Evolutionary conservation across 2,113 vertebrate genomes (phyloP).

Genomic region (Panthera uncia): DNA sequence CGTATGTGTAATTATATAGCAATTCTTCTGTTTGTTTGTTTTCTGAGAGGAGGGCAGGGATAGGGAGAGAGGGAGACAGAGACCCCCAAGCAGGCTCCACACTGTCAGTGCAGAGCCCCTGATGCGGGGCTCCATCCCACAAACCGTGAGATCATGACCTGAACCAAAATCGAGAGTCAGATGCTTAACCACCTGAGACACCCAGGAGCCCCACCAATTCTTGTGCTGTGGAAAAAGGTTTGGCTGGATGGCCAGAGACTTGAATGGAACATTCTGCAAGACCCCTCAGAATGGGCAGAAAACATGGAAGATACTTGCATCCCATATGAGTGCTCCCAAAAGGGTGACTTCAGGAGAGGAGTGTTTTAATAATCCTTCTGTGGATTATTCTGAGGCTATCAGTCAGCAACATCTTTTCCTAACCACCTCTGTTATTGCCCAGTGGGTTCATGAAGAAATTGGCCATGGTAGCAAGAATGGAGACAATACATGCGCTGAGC

Average conservation of each 20-base stretch:
- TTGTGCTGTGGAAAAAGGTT: background rate
- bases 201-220: too few species aligned
- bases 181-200: too few species aligned
- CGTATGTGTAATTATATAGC: background rate
- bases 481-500: background rate
- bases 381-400: background rate
- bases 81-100: too few species aligned
- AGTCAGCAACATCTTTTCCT: background rate
- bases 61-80: too few species aligned
- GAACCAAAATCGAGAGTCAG: too few species aligned
- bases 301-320: background rate
- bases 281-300: background rate
- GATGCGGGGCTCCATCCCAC: too few species aligned
- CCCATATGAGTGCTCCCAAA: background rate
- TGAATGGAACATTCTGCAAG: background rate
- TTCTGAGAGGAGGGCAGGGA: too few species aligned
- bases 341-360: background rate
- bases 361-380: background rate
- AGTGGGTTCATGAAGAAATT: background rate
- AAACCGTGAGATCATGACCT: too few species aligned
- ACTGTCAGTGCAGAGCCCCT: too few species aligned
- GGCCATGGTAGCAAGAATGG: background rate
- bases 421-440: background rate
- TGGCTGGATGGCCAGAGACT: background rate
- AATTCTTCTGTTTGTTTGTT: background rate